Conservation (phyloP, 2,797 vertebrate species). For the Crenichthys baileyi region DNA sequence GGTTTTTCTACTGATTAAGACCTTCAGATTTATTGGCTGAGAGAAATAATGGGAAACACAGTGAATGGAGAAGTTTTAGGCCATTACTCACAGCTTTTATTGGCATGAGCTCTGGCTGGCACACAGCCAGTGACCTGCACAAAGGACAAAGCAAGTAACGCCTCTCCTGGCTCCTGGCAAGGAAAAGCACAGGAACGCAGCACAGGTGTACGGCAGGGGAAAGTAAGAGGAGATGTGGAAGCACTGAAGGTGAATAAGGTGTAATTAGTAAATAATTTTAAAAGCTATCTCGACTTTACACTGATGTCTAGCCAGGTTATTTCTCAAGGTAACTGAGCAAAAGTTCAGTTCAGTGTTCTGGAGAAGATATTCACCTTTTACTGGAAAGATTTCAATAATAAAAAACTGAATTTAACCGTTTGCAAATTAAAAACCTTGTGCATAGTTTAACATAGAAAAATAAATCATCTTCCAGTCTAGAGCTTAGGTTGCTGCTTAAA, state of each 20-base stretch:
- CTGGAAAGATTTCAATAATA: too few species aligned
- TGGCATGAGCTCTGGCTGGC: slow-evolving; percentile 75
- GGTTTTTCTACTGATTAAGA: slow-evolving; percentile 75
- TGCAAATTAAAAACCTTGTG: not conserved
- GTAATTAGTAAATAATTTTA: slow-evolving; percentile 62
- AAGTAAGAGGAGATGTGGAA: slow-evolving; percentile 45
- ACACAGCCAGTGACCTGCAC: slow-evolving; percentile 73
- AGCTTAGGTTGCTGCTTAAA: not conserved
- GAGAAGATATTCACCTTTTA: not conserved
- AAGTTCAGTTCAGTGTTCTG: not conserved
- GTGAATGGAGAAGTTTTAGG: slow-evolving; percentile 77
- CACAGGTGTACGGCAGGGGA: slow-evolving; percentile 54
- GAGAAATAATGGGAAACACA: slow-evolving; percentile 78
- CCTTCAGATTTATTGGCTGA: slow-evolving; percentile 72
- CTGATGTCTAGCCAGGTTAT: not conserved
- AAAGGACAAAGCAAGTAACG: slow-evolving; percentile 78
- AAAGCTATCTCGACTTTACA: slow-evolving; percentile 10
- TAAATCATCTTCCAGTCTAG: not conserved
- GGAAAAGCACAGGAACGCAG: slow-evolving; percentile 48
- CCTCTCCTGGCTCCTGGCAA: slow-evolving; percentile 73
- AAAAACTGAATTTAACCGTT: not conserved
- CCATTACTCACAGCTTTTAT: slow-evolving; percentile 79
- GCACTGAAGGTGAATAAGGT: slow-evolving; percentile 56
- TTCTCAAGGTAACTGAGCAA: not conserved
- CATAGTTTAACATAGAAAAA: not conserved